Conservation (phyloP, 1,140 invertebrate genomes). For the Sarcophaga peregrina region DNA sequence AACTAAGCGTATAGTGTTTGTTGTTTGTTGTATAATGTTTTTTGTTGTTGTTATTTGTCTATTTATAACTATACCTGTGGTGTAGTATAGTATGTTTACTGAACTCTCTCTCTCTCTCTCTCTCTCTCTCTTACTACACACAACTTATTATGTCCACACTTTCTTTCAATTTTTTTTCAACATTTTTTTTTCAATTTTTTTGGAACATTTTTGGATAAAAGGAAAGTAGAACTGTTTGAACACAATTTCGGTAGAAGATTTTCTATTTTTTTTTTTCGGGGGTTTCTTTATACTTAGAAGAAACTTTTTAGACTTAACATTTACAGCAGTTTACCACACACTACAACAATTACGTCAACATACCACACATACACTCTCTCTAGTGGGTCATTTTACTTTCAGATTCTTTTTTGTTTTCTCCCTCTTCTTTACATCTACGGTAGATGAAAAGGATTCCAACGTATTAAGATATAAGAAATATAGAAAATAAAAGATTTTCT, state of each 20-base stretch:
- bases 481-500: no score
- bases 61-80: not conserved
- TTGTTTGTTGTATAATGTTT: not conserved
- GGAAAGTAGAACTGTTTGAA: constrained; percentile 25
- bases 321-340: constrained; percentile 32
- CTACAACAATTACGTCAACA: not conserved
- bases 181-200: not conserved
- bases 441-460: no score
- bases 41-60: not conserved
- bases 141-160: constrained; percentile 39
- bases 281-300: not conserved
- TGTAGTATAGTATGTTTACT: no score
- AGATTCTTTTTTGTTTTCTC: no score
- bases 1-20: constrained; percentile 62
- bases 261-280: not conserved
- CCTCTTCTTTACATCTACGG: no score
- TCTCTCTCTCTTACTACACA: no score
- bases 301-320: constrained; percentile 19
- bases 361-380: no score
- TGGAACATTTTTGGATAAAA: not conserved
- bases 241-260: constrained; percentile 20
- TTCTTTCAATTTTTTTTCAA: not conserved
- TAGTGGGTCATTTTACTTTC: no score
- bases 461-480: no score
- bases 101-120: no score